These are phyloP conservation scores for Cygnus olor DNA, from an alignment of 2,797 vertebrate species.

Conservation along the genomic window DNA sequence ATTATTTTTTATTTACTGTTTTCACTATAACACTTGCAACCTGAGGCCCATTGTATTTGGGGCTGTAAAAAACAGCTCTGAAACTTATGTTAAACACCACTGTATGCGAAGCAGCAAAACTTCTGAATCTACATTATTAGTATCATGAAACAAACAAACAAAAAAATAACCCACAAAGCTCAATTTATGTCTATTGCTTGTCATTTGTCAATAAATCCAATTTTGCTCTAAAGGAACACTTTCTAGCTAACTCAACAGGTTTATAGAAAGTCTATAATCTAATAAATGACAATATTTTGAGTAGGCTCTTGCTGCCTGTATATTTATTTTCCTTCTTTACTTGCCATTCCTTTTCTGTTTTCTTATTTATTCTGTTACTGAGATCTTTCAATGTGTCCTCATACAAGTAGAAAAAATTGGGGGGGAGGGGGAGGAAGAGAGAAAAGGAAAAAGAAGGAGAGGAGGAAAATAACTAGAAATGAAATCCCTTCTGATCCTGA, in stretches of 20 bases:
- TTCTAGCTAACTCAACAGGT: background rate
- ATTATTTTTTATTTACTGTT: background rate
- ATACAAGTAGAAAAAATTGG: background rate
- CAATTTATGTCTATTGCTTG: background rate
- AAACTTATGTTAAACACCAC: background rate
- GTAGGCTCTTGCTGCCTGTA: background rate
- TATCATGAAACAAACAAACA: background rate
- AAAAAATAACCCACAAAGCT: background rate
- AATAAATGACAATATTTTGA: background rate
- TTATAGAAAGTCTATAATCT: background rate
- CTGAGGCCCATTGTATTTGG: background rate
- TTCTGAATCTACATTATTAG: background rate
- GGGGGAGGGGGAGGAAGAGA: background rate
- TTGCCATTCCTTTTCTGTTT: background rate
- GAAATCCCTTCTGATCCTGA: rapidly evolving
- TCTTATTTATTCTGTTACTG: background rate
- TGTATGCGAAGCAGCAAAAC: background rate
- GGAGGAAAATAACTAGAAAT: background rate
- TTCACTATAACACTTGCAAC: rapidly evolving
- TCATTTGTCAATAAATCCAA: background rate
- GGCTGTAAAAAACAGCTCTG: background rate
- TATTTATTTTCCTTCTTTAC: background rate
- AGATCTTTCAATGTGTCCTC: background rate
- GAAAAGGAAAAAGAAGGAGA: background rate
- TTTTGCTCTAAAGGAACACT: background rate